A percentile compares a stretch with the other conserved stretches of the same genome.
Conservation (phyloP, 2,797 vertebrate genomes). For the Pyrocephalus nanus region DNA sequence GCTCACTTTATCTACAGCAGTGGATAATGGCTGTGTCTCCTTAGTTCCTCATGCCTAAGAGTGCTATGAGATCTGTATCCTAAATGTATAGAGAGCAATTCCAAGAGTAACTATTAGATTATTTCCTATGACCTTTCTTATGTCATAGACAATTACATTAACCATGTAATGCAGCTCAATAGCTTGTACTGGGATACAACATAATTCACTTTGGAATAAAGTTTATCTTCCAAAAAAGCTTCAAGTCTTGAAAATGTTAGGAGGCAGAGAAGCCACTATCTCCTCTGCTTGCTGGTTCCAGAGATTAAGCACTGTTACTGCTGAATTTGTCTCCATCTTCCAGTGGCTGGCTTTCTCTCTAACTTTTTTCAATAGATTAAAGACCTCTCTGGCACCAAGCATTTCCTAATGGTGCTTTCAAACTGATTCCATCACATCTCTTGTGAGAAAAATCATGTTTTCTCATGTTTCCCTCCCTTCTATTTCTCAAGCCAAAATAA, state of each 20-base stretch:
- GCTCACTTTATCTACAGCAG: not conserved
- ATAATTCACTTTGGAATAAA: not conserved
- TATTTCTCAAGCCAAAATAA: not conserved
- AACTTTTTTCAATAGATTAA: not conserved
- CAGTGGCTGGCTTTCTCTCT: not conserved
- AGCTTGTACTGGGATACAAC: not conserved
- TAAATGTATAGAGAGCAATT: not conserved
- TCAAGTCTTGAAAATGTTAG: not conserved
- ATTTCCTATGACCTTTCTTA: not conserved
- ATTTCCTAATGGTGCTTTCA: not conserved
- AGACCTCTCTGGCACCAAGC: not conserved
- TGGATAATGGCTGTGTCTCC: not conserved
- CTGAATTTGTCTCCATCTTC: not conserved
- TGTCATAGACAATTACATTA: not conserved
- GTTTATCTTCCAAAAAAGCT: not conserved
- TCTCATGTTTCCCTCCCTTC: not conserved
- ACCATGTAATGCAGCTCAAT: not conserved
- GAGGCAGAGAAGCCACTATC: not conserved
- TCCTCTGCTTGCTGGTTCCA: not conserved
- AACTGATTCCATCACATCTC: not conserved
- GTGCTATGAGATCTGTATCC: slow-evolving; percentile 14
- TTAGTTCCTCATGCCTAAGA: not conserved
- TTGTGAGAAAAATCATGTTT: not conserved
- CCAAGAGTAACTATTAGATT: not conserved
- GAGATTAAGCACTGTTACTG: not conserved